Conservation (phyloP, 2,888 invertebrate genomes). For the Amphipoea oculea region DNA sequence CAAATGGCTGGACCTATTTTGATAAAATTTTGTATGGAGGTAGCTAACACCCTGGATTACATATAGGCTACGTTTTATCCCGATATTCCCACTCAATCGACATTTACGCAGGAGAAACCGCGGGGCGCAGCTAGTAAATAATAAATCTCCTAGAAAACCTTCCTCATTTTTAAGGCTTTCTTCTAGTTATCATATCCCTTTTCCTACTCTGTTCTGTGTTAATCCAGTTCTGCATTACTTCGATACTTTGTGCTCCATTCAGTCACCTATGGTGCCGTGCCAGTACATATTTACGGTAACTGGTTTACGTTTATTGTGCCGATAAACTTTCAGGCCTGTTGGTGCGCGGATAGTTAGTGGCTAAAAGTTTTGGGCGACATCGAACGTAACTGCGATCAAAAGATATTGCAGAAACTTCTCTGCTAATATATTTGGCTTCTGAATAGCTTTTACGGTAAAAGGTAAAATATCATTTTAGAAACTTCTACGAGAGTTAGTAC, state of each 20-base stretch:
- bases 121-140: too few relatives aligned
- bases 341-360: conserved; percentile 32
- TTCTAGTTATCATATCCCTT: background rate
- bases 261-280: conserved; percentile 29
- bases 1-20: too few relatives aligned
- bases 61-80: too few relatives aligned
- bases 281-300: conserved; percentile 50
- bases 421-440: background rate
- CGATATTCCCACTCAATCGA: too few relatives aligned
- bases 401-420: conserved; percentile 23
- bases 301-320: conserved; percentile 56
- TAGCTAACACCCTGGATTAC: too few relatives aligned
- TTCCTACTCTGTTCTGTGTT: background rate
- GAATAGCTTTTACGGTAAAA: background rate
- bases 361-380: conserved; percentile 31
- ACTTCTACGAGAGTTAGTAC: background rate
- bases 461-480: background rate
- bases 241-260: conserved; percentile 42
- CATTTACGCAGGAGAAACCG: too few relatives aligned
- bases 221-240: conserved; percentile 23
- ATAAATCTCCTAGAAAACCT: background rate
- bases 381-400: conserved; percentile 9
- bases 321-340: conserved; percentile 44
- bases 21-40: too few relatives aligned
- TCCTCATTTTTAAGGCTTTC: background rate